Evolutionary conservation across 2,113 vertebrate genomes (phyloP).

Genomic region (Poecile atricapillus): DNA sequence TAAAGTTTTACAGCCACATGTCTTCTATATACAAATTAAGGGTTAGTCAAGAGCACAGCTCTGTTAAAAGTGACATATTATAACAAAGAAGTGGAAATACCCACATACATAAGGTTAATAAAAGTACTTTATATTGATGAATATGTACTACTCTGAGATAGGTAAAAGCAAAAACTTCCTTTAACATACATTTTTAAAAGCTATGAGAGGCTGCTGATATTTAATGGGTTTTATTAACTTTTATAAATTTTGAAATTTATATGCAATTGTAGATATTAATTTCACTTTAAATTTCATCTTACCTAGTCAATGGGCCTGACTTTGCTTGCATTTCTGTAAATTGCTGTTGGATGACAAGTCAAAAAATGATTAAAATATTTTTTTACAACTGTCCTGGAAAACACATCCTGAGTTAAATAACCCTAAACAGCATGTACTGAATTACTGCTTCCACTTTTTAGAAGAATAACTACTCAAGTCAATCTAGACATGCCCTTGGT

Average conservation of each 20-base stretch:
- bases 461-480: neutral
- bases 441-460: neutral
- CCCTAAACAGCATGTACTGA: neutral
- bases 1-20: neutral
- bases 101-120: neutral
- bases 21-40: neutral
- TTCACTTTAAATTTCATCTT: neutral
- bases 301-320: neutral
- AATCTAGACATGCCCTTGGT: neutral
- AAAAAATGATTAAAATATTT: neutral
- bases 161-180: neutral
- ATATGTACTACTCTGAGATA: neutral
- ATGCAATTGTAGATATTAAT: neutral
- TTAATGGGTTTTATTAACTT: neutral
- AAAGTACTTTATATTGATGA: neutral
- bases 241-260: neutral
- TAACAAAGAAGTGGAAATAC: neutral
- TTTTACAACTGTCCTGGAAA: neutral
- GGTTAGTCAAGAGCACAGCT: neutral
- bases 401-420: neutral
- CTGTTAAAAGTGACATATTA: neutral
- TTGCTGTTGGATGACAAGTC: neutral
- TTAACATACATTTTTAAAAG: neutral
- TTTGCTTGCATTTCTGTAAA: neutral
- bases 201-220: neutral